phyloP scores from a whole-genome alignment of 2,113 vertebrate genomes.

The Natator depressus region DNA sequence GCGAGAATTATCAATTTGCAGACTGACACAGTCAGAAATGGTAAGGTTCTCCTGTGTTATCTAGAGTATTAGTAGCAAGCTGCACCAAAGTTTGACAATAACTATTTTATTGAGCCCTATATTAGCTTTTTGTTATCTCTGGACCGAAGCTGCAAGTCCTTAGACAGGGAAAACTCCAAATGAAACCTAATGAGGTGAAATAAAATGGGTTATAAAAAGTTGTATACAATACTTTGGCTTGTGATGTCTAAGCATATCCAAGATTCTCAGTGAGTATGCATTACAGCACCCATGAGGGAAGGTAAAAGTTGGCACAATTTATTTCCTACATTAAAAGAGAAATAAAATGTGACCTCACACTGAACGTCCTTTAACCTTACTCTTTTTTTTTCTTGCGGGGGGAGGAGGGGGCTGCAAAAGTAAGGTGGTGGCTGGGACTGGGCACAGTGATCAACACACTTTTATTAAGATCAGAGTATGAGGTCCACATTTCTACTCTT shows the following conservation, averaged over 20 bases:
- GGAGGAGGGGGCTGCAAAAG: too few relatives aligned
- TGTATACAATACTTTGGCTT: neutral
- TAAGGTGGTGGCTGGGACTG: rapidly evolving
- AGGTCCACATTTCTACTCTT: neutral
- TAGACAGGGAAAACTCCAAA: neutral
- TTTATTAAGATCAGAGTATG: rapidly evolving
- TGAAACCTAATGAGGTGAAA: neutral
- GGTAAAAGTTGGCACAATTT: neutral
- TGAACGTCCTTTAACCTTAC: neutral
- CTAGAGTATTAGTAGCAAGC: rapidly evolving
- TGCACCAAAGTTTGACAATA: neutral
- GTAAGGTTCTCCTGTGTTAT: neutral
- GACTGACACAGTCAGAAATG: rapidly evolving
- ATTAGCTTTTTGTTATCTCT: neutral
- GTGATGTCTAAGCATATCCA: rapidly evolving
- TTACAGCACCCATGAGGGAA: neutral
- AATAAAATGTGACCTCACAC: too few relatives aligned
- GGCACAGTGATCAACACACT: neutral
- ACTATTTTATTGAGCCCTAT: neutral
- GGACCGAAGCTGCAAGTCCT: neutral
- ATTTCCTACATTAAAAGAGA: neutral
- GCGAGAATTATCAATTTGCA: rapidly evolving
- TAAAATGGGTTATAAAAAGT: neutral
- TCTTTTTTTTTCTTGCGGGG: neutral
- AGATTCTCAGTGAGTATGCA: rapidly evolving